A percentile compares a stretch with the other conserved stretches of the same genome.
Conservation (phyloP, 2,888 invertebrate genomes). For the Megalurothrips usitatus region DNA sequence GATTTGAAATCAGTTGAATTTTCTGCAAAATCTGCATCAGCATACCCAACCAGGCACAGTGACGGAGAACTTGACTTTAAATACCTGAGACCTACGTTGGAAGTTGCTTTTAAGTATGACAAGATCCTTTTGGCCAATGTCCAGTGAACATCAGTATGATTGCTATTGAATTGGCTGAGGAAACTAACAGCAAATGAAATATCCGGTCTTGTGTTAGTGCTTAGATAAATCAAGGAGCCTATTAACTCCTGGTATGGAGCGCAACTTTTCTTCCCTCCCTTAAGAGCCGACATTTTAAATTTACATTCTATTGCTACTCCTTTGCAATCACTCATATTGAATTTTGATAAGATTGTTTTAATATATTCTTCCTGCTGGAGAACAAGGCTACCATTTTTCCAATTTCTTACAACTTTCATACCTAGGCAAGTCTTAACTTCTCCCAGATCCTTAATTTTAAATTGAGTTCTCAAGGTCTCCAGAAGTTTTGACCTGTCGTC, state of each 20-base stretch:
- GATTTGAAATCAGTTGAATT: constrained; percentile 34
- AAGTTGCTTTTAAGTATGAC: constrained; percentile 23
- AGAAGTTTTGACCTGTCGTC: neutral
- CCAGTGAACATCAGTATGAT: constrained; percentile 29
- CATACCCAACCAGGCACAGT: constrained; percentile 27
- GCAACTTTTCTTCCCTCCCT: constrained; percentile 3
- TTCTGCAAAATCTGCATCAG: constrained; percentile 34
- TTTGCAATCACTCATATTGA: constrained; percentile 30
- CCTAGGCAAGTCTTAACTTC: constrained; percentile 17
- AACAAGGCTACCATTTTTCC: neutral
- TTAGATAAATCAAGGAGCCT: neutral
- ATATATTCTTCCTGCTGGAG: constrained; percentile 26
- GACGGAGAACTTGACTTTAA: too few species aligned
- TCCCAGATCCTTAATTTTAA: constrained; percentile 28
- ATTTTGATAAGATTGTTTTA: neutral
- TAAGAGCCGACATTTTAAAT: neutral
- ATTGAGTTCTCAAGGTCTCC: neutral
- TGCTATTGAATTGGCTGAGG: neutral
- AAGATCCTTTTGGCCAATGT: constrained; percentile 30
- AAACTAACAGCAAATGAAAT: neutral
- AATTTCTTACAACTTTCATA: neutral
- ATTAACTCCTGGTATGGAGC: too few species aligned
- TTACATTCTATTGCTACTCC: neutral
- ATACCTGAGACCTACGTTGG: too few species aligned
- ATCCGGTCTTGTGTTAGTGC: neutral